Conservation (phyloP, 2,113 vertebrate genomes). For the Cacatua alba region DNA sequence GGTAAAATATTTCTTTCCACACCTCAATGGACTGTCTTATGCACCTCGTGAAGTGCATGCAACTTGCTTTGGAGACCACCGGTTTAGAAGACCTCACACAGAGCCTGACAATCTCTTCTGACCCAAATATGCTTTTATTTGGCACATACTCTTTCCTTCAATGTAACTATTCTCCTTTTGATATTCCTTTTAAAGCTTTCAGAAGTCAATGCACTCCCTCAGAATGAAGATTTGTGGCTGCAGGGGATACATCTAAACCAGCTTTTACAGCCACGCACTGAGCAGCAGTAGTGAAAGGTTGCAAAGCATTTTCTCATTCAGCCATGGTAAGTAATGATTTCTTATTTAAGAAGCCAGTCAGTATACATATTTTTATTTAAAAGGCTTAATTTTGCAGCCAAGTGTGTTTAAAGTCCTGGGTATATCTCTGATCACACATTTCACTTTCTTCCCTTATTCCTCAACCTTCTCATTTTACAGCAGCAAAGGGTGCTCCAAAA, state of each 20-base stretch:
- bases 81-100: neutral
- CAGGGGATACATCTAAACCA: neutral
- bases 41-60: fast-evolving
- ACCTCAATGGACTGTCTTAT: neutral
- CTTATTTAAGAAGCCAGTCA: neutral
- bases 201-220: neutral
- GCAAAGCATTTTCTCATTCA: neutral
- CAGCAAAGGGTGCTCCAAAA: neutral
- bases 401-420: neutral
- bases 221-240: neutral
- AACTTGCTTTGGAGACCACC: neutral
- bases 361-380: neutral
- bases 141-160: neutral
- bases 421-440: neutral
- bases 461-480: neutral
- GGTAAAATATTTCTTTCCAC: neutral
- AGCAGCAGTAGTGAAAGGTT: neutral
- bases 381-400: neutral
- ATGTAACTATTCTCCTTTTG: neutral
- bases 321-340: neutral
- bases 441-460: neutral
- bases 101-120: neutral
- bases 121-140: neutral
- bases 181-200: neutral
- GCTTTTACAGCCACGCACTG: neutral